Base-by-base conservation (phyloP, 53 echinoderm and acorn worm species). In the Glandiceps talaboti region DNA sequence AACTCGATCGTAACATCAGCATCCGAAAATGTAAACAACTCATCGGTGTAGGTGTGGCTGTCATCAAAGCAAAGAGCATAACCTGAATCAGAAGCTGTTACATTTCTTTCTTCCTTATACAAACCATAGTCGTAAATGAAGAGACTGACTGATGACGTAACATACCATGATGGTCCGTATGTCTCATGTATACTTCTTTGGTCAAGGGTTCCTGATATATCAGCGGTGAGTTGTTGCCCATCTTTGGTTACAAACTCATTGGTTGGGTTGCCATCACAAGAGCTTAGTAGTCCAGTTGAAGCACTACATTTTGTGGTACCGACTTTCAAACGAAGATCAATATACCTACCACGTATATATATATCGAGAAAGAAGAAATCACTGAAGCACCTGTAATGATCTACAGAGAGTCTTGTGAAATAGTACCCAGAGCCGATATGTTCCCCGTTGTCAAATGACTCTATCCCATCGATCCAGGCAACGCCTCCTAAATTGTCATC, bases 1-100 rank as follows among this genome's bases (percentile, higher is more conserved):
- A 94, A 90, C 77, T 94, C 94, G 33, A 94, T 76, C 0, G 94
- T 94, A 28, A 94, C 81, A 73, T 94, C 94, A 1, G 94, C 87
- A 75, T 90, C 91, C 27, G 94, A 86, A 76, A 94, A 87, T 28
- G 94, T 89, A 73, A 86, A 81, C 29, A 94, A 32, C 74, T 33
- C 73, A 27, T 72, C 80, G 14, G 94, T 85, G 32, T 79, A 83
- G 26, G 83, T 82, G 26, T 77, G 30, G 30, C 91, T 85, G 85
- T 94, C 89, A 73, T 86, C 79, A 81, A 94, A 94, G 33, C 77
- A 87, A 27, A 94, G 77, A 29, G 87, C 89, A 83, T 94, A 94
- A 1, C 87, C 86, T 33, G 94, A 85, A 31, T 73, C 85, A n/a
- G 91, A 91, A 32, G 81, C 80, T 26, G 83, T 33, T 72, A 87